These are phyloP conservation scores for Drosophila carrolli DNA, from an alignment of 1,140 invertebrate species.

Conservation along the genomic window DNA sequence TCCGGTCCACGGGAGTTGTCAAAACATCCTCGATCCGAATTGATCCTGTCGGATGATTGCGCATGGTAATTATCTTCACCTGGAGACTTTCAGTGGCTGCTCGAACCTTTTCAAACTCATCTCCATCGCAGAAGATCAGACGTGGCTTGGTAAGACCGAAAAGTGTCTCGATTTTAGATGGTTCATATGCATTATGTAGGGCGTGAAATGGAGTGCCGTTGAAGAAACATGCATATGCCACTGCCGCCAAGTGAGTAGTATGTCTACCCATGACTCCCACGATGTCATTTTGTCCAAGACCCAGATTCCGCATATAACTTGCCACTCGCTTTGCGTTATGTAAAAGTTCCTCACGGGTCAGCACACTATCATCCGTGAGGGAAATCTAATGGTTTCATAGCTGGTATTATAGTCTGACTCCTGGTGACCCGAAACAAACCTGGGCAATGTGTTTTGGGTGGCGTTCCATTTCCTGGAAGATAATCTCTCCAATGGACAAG, in stretches of 20 bases:
- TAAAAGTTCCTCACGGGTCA: slow-evolving; percentile 27
- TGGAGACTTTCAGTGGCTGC: slow-evolving; percentile 21
- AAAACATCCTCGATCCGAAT: slow-evolving; percentile 37
- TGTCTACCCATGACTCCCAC: slow-evolving; percentile 41
- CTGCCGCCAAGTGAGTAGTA: slow-evolving; percentile 25
- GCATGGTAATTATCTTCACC: slow-evolving; percentile 33
- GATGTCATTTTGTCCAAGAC: slow-evolving; percentile 21
- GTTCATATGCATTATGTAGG: slow-evolving; percentile 31
- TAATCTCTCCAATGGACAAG: slow-evolving; percentile 37
- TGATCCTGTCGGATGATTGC: slow-evolving; percentile 12
- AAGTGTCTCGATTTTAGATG: slow-evolving; percentile 15
- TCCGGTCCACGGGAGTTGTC: slow-evolving; percentile 1
- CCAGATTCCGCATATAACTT: slow-evolving; percentile 16
- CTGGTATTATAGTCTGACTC: not conserved
- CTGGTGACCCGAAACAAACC: not conserved
- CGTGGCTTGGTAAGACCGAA: slow-evolving; percentile 41
- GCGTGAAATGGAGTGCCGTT: slow-evolving; percentile 33
- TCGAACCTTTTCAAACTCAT: slow-evolving; percentile 30
- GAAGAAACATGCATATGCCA: slow-evolving; percentile 46
- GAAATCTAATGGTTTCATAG: slow-evolving; percentile 23
- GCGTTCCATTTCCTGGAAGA: slow-evolving; percentile 47
- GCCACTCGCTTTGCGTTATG: slow-evolving; percentile 29
- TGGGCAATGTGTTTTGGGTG: slow-evolving; percentile 42
- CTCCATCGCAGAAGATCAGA: slow-evolving; percentile 59
- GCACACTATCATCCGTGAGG: slow-evolving; percentile 18